These are phyloP conservation scores for Diabrotica virgifera DNA, from an alignment of 1,140 invertebrate species.

Conservation along the genomic window DNA sequence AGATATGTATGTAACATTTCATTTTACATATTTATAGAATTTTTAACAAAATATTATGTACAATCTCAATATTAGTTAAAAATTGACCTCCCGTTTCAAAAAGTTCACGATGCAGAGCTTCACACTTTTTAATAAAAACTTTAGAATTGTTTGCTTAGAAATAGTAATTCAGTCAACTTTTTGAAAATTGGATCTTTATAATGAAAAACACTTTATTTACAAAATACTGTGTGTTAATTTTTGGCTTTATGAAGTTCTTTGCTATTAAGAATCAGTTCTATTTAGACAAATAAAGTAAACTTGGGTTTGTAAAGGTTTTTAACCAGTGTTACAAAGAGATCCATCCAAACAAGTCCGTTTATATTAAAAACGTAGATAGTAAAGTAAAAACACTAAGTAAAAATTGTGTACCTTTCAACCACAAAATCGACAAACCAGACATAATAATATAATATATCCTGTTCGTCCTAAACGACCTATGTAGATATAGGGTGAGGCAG, in stretches of 20 bases:
- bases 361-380: too few species aligned
- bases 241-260: background rate
- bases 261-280: too few species aligned
- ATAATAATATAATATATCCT: too few species aligned
- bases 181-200: background rate
- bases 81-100: background rate
- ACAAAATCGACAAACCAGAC: too few species aligned
- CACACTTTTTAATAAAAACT: background rate
- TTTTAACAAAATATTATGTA: constrained; percentile 27
- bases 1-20: constrained; percentile 39
- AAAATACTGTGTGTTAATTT: background rate
- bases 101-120: background rate
- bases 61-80: constrained; percentile 25
- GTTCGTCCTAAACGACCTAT: too few species aligned
- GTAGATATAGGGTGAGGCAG: too few species aligned
- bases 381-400: too few species aligned
- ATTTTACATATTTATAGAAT: constrained; percentile 24
- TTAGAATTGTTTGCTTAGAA: background rate
- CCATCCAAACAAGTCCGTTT: too few species aligned
- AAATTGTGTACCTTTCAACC: too few species aligned
- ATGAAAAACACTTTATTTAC: background rate
- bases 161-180: background rate
- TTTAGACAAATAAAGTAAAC: too few species aligned
- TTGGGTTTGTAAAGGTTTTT: too few species aligned
- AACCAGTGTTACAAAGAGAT: too few species aligned